Evolutionary conservation across 2,113 vertebrate genomes (phyloP), one percentile per base, ranked within the genome.

Genomic region (Oryzias woworae): DNA sequence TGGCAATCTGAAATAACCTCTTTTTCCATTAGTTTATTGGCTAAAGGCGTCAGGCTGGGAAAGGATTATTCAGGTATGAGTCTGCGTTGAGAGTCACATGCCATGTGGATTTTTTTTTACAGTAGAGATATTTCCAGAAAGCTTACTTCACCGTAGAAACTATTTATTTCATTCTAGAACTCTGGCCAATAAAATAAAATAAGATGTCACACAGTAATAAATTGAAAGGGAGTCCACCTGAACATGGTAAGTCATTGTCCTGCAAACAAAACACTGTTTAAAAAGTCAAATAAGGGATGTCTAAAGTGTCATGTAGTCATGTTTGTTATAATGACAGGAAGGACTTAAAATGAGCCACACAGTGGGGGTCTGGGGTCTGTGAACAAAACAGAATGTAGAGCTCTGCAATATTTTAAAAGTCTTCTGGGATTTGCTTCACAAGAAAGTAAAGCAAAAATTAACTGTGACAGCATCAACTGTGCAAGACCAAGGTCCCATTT

Each of bases 31-130:
- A 81, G 66, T 84, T 87, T 71, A 76, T 13, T 73, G 62, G n/a
- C 58, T 78, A 46, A 56, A 51, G 79, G 73, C 28, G 62, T 64
- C 16, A 44, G 72, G 57, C 77, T 87, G 69, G 66, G 80, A 81
- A 87, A 88, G 69, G 74, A 90, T 84, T 87, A 79, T 90, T 82
- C 73, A 80, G 82, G 72, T 86, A 82, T 88, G 81, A 89, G 71
- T 71, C 75, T 76, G 61, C 80, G 73, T 81, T 44, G n/a, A 50
- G 26, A 51, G 53, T 72, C 62, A 57, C 28, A 58, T 46, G 23
- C 58, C 49, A 28, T 62, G 49, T 13, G 31, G 66, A 56, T 53
- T 64, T 53, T 46, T 70, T 61, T 18, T 62, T 64, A 49, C n/a
- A 48, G 20, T n/a, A 58, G 67, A 28, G 22, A 66, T 6, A 53